A percentile compares a stretch with the other conserved stretches of the same genome.
Conservation (phyloP, 1,140 invertebrate species). For the Eulimnadia texana region DNA sequence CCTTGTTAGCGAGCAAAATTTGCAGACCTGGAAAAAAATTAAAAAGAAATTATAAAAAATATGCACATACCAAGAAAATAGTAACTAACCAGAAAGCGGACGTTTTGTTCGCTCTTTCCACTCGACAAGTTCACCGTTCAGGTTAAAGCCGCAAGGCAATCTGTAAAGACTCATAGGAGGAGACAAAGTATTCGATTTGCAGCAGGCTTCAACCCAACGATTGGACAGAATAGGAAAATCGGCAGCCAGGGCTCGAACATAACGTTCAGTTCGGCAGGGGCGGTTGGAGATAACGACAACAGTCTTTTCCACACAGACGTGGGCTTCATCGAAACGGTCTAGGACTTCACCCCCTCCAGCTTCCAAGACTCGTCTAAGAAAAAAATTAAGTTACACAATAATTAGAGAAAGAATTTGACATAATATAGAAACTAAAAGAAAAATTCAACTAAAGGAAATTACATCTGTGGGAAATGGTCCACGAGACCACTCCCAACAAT, state of each 20-base stretch:
- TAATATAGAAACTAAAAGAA: too few relatives aligned
- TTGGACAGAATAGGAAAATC: slow-evolving; percentile 5
- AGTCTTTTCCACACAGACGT: background rate
- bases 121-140: slow-evolving; percentile 11
- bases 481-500: too few relatives aligned
- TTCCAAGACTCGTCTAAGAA: background rate
- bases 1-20: background rate
- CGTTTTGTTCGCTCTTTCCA: too few relatives aligned
- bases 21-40: slow-evolving; percentile 1
- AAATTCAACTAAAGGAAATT: too few relatives aligned
- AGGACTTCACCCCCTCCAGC: slow-evolving; percentile 11
- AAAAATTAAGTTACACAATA: too few relatives aligned
- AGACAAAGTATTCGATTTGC: background rate
- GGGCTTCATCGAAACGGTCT: slow-evolving; percentile 8
- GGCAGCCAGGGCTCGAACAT: slow-evolving; percentile 11
- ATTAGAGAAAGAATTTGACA: too few relatives aligned
- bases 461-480: too few relatives aligned
- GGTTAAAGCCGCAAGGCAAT: background rate
- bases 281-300: slow-evolving; percentile 7
- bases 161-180: background rate
- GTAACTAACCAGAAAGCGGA: too few relatives aligned
- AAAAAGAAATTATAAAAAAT: background rate
- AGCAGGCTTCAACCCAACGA: slow-evolving; percentile 5
- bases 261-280: slow-evolving; percentile 13
- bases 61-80: slow-evolving; percentile 1